Conservation (phyloP, 2,113 vertebrate species). For the Oryzias melastigma region DNA sequence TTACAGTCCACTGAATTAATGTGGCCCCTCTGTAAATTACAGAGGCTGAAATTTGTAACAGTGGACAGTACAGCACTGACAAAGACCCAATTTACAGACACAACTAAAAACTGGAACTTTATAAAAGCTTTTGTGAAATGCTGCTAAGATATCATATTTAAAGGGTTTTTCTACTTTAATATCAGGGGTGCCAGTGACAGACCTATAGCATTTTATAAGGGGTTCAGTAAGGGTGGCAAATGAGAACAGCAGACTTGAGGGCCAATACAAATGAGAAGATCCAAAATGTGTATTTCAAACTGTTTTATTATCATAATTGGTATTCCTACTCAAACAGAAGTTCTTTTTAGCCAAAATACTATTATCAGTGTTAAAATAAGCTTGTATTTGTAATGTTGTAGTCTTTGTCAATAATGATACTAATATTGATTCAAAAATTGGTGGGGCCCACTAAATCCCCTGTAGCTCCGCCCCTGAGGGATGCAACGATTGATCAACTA, state of each 20-base stretch:
- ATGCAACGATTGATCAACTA: too few species aligned
- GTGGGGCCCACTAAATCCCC: too few species aligned
- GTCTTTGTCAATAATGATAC: too few species aligned
- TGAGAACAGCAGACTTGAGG: background rate
- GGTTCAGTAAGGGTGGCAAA: background rate
- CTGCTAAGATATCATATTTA: background rate
- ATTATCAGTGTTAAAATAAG: too few species aligned
- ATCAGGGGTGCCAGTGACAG: background rate
- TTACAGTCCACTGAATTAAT: slow-evolving; percentile 60
- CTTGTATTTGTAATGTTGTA: too few species aligned
- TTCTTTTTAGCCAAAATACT: too few species aligned
- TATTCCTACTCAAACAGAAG: too few species aligned
- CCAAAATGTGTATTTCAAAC: too few species aligned
- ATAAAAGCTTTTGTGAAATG: background rate
- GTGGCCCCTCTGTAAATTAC: slow-evolving; percentile 54
- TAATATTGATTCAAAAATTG: too few species aligned
- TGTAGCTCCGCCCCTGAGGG: too few species aligned
- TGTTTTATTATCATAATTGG: too few species aligned
- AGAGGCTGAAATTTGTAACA: slow-evolving; percentile 41
- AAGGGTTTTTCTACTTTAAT: background rate
- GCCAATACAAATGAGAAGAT: too few species aligned
- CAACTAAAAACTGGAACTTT: background rate
- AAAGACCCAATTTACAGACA: background rate
- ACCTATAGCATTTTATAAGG: background rate
- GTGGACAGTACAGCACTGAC: slow-evolving; percentile 20